Evolutionary conservation across 2,888 invertebrate species (phyloP).

Genomic region (Leptopilina myrica): DNA sequence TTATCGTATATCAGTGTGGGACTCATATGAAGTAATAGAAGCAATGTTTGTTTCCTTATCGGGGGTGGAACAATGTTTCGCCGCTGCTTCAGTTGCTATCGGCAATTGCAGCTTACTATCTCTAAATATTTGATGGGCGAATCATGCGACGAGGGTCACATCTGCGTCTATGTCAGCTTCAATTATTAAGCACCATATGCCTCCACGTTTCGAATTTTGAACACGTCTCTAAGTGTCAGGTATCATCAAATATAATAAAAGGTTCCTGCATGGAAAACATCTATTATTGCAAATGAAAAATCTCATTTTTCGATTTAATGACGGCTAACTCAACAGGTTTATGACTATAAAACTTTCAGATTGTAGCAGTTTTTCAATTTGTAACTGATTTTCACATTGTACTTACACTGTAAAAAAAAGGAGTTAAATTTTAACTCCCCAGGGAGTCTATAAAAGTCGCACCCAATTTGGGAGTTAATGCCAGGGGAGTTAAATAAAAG

Average conservation of each 20-base stretch:
- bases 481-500: too few relatives aligned
- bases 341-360: too few relatives aligned
- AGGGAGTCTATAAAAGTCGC: too few relatives aligned
- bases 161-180: slow-evolving; percentile 68
- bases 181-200: slow-evolving; percentile 72
- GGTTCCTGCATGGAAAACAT: neutral
- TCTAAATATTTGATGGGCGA: slow-evolving; percentile 70
- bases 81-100: slow-evolving; percentile 6
- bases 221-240: slow-evolving; percentile 33
- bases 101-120: slow-evolving; percentile 63
- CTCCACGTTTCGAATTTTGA: slow-evolving; percentile 28
- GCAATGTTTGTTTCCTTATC: neutral
- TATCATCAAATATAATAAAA: slow-evolving; percentile 1
- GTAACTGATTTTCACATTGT: too few relatives aligned
- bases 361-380: too few relatives aligned
- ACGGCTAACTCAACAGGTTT: too few relatives aligned
- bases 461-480: too few relatives aligned
- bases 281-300: neutral
- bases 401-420: too few relatives aligned
- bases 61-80: neutral
- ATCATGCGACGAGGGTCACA: slow-evolving; percentile 61
- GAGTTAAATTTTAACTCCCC: too few relatives aligned
- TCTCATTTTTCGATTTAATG: neutral
- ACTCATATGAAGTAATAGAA: too few relatives aligned
- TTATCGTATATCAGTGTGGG: too few relatives aligned